A percentile compares a stretch with the other conserved stretches of the same genome.
phyloP scores from a whole-genome alignment of 1,140 invertebrate species.

The Panagrolaimus sp. region DNA sequence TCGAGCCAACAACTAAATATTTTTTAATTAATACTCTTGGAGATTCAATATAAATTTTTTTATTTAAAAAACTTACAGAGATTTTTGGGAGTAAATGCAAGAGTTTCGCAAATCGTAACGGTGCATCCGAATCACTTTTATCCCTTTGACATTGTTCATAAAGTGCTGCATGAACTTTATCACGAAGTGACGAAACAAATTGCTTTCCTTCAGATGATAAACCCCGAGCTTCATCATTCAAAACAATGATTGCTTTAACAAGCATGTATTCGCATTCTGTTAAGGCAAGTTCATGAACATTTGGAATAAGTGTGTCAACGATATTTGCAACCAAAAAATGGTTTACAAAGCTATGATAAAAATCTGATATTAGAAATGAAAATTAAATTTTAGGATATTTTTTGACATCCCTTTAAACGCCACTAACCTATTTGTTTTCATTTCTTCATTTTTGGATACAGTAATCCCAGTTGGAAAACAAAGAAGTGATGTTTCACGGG shows the following conservation, averaged over 20 bases:
- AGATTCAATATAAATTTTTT: not conserved
- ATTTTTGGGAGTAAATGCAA: constrained; percentile 51
- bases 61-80: constrained; percentile 29
- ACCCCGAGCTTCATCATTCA: constrained; percentile 34
- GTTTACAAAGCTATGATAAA: constrained; percentile 37
- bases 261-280: constrained; percentile 38
- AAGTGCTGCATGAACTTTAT: constrained; percentile 44
- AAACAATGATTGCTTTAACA: constrained; percentile 44
- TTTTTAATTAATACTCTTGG: not conserved
- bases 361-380: constrained; percentile 17
- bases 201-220: constrained; percentile 23
- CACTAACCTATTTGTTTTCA: constrained; percentile 18
- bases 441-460: constrained; percentile 41
- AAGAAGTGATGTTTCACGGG: constrained; percentile 39
- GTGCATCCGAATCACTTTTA: constrained; percentile 24
- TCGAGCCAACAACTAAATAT: constrained; percentile 44
- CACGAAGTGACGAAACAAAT: constrained; percentile 43
- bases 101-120: constrained; percentile 47
- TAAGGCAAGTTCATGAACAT: constrained; percentile 33
- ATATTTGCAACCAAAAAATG: constrained; percentile 41
- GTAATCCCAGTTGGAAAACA: constrained; percentile 46
- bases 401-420: not conserved
- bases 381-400: not conserved
- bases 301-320: constrained; percentile 30
- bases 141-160: constrained; percentile 38